Evolutionary conservation across 1,140 invertebrate species (phyloP).

Genomic region (Apis laboriosa): DNA sequence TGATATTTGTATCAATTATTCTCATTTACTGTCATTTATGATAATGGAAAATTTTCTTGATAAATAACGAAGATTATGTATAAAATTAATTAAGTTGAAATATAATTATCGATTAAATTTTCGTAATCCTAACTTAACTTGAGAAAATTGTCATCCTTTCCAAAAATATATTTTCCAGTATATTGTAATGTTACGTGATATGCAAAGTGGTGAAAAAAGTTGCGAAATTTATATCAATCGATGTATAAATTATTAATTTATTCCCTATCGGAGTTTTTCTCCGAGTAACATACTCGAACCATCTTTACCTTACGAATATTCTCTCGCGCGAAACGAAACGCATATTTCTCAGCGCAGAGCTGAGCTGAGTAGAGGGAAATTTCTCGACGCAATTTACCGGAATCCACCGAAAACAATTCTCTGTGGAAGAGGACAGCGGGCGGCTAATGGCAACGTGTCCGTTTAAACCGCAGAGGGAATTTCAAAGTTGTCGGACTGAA

Average conservation of each 20-base stretch:
- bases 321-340: background rate
- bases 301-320: background rate
- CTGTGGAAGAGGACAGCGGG: slow-evolving; percentile 26
- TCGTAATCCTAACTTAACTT: too few species aligned
- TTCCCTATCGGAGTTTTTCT: too few species aligned
- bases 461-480: slow-evolving; percentile 60
- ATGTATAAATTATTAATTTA: too few species aligned
- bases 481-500: slow-evolving; percentile 69
- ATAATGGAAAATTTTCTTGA: background rate
- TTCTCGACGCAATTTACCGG: slow-evolving; percentile 1
- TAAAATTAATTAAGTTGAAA: too few species aligned
- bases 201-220: too few species aligned
- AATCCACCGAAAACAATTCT: slow-evolving; percentile 42
- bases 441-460: slow-evolving; percentile 37
- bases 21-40: background rate
- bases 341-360: background rate
- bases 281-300: background rate
- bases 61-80: too few species aligned
- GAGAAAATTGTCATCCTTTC: too few species aligned
- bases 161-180: too few species aligned
- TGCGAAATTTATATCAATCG: too few species aligned
- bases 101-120: background rate
- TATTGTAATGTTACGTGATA: too few species aligned
- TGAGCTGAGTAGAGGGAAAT: background rate
- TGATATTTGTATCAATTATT: background rate